Base-by-base conservation (phyloP, 2,113 vertebrate genomes). In the Microtus pennsylvanicus region DNA sequence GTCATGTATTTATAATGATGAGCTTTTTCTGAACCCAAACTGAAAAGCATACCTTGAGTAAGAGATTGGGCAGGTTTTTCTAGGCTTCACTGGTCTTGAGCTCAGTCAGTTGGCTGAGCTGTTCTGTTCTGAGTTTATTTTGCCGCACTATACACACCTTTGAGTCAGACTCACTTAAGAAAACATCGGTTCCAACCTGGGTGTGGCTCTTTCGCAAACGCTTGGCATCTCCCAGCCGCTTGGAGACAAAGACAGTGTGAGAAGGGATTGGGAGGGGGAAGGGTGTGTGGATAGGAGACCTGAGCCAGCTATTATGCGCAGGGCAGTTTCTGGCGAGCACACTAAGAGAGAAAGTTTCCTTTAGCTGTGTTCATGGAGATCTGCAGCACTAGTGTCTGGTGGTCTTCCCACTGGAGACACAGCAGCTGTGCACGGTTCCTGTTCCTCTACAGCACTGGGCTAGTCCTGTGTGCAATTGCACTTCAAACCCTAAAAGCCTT, bases 1-100 rank as follows among this genome's bases (percentile, higher is more conserved):
- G 50, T 33, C 30, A 5, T 70, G 16, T 13, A 38, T n/a, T n/a
- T n/a, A n/a, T n/a, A n/a, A n/a, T 67, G n/a, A 67, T 61, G 17
- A 8, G 6, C 26, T 69, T 86, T 96, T 82, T 67, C 77, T 91
- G 45, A 96, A 86, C 13, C 45, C 45, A n/a, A 80, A 94, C n/a
- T 92, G 80, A 90, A 89, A 83, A 42, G 2, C 52, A 67, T 11
- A 12, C 22, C 81, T 86, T 55, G 30, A 90, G 12, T 30, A 28
- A 80, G 76, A 75, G 33, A 7, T 33, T 33, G 33, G 91, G n/a
- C 8, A 9, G 0, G 50, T 95, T 85, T 89, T 65, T 93, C 45
- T 82, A 47, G 21, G 10, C 61, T 87, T 91, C 35, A 19, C 19
- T 83, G 19, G 47, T 96, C 26, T 74, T 21, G 22, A 93, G 35